phyloP scores from a whole-genome alignment of 2,797 vertebrate genomes.

The Parotocinclus haroldoi region DNA sequence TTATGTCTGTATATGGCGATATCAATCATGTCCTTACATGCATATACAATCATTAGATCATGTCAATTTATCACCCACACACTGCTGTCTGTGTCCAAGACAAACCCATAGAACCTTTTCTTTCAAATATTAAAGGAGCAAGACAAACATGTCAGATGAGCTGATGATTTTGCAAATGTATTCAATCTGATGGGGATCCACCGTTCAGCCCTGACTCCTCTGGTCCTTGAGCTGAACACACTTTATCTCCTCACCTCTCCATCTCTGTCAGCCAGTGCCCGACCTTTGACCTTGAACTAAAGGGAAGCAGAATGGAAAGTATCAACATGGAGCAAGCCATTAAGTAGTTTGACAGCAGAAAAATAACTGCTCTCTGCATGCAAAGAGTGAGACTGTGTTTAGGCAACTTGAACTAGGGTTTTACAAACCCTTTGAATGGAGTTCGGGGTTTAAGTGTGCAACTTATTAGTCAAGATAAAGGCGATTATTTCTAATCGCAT shows the following conservation, averaged over 20 bases:
- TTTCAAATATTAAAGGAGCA: not conserved
- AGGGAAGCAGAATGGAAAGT: conserved; percentile 16
- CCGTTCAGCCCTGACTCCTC: not conserved
- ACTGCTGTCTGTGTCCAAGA: not conserved
- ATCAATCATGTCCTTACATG: conserved; percentile 1
- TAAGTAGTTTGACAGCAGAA: not conserved
- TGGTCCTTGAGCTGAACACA: not conserved
- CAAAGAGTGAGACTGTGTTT: not conserved
- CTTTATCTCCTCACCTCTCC: conserved; percentile 17
- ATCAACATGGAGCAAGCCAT: not conserved
- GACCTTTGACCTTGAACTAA: conserved; percentile 23
- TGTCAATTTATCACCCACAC: conserved; percentile 2
- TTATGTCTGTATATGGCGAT: conserved; percentile 2
- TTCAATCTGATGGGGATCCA: not conserved
- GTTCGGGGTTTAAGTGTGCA: conserved; percentile 34
- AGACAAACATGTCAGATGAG: not conserved
- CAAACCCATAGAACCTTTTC: not conserved
- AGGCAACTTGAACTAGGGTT: not conserved
- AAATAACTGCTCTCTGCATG: conserved; percentile 2
- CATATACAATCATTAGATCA: conserved; percentile 5
- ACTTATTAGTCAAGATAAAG: conserved; percentile 45
- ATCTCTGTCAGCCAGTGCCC: conserved; percentile 28
- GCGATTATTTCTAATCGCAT: conserved; percentile 49
- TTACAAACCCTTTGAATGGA: conserved; percentile 25
- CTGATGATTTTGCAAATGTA: not conserved